These are phyloP conservation scores for Pseudococcus jackbeardsleyi DNA, from an alignment of 2,888 invertebrate species.

Conservation along the genomic window DNA sequence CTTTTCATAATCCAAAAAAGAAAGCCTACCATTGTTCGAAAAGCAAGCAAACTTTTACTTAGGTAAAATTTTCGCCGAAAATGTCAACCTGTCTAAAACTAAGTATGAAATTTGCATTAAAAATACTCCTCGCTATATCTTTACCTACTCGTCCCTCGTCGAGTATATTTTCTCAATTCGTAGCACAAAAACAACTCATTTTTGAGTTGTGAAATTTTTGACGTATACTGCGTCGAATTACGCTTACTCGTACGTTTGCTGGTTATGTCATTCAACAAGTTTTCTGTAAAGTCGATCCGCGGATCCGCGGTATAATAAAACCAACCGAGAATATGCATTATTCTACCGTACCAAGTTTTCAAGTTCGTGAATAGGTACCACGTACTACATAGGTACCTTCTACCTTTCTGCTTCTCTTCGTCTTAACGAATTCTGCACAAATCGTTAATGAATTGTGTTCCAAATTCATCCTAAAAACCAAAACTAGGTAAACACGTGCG, in stretches of 20 bases:
- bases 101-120: slow-evolving; percentile 20
- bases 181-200: neutral
- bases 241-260: neutral
- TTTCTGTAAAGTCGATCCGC: neutral
- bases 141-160: too few species aligned
- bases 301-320: slow-evolving; percentile 1
- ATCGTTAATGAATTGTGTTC: neutral
- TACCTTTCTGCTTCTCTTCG: neutral
- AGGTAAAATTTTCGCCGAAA: slow-evolving; percentile 16
- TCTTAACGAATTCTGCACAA: neutral
- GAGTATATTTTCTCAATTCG: neutral
- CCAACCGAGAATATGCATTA: neutral
- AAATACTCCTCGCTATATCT: neutral
- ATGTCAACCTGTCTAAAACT: slow-evolving; percentile 35
- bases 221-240: neutral
- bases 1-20: slow-evolving; percentile 18
- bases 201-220: slow-evolving; percentile 29
- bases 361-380: slow-evolving; percentile 2
- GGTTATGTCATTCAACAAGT: slow-evolving; percentile 36
- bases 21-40: slow-evolving; percentile 14
- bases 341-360: neutral
- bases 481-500: neutral
- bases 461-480: neutral
- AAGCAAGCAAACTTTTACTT: neutral
- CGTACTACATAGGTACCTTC: neutral